Conservation (phyloP, 2,797 vertebrate species). For the Danio choprae region DNA sequence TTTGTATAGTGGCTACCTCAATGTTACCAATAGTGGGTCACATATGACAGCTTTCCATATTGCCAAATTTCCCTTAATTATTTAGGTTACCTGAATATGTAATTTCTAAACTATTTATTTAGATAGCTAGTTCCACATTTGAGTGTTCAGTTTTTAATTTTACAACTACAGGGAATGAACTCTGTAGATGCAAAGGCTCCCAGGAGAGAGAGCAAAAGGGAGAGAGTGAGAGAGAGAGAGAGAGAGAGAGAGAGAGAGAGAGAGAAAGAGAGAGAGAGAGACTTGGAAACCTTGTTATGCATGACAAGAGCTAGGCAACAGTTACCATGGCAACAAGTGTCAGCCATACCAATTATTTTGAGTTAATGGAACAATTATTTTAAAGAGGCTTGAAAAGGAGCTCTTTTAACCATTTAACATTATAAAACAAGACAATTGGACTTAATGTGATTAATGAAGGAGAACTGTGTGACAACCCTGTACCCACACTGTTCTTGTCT, state of each 20-base stretch:
- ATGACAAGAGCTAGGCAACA: slow-evolving; percentile 36
- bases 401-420: slow-evolving; percentile 1
- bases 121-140: slow-evolving; percentile 3
- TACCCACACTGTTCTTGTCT: slow-evolving; percentile 33
- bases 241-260: not conserved
- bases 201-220: not conserved
- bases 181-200: not conserved
- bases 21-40: not conserved
- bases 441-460: not conserved
- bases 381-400: not conserved
- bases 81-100: slow-evolving; percentile 5
- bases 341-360: slow-evolving; percentile 19
- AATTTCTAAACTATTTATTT: not conserved
- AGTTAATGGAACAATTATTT: slow-evolving; percentile 17
- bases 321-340: slow-evolving; percentile 50
- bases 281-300: slow-evolving; percentile 41
- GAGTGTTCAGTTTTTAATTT: slow-evolving; percentile 7
- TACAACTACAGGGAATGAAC: not conserved
- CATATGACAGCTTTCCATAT: not conserved
- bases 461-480: not conserved
- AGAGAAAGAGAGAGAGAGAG: not conserved
- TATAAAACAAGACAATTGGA: not conserved
- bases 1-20: slow-evolving; percentile 17
- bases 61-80: slow-evolving; percentile 6
- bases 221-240: not conserved